Base-by-base conservation (phyloP, 2,888 invertebrate genomes). In the Lutraria lutraria region DNA sequence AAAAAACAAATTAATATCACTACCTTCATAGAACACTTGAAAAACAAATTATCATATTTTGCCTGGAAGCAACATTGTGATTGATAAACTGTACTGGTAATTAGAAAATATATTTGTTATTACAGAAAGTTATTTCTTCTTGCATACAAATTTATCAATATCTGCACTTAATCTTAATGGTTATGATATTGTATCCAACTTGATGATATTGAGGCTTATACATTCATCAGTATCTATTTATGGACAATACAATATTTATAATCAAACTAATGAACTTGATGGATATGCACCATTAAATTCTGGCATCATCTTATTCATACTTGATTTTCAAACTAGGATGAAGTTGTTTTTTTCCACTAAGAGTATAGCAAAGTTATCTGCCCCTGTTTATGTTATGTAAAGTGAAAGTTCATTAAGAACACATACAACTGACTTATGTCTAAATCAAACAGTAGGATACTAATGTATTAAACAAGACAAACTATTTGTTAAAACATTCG, bases 11-110 rank as follows among this genome's bases (percentile, higher is more conserved):
- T 68, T 25, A 68, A 25, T 4, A 25, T 25, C 25, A 68, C 25
- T 68, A 68, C n/a, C 63, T 8, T 68, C 63, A 68, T 16, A 25
- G 25, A 68, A 25, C 12, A 8, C 63, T 68, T 68, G 63, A 68
- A 68, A 60, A 68, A 68, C 63, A 68, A 68, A 68, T 68, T 68
- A 68, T 68, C n/a, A 68, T 25, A 68, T 25, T 68, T 68, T 68
- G 25, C n/a, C 63, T 68, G 6, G 25, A 25, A 68, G 63, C 25
- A 68, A n/a, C n/a, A 25, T 0, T 68, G 43, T 68, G 63, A 68
- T 68, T 25, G 63, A 68, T 25, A 68, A 68, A 68, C n/a, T 68
- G 10, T 6, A 63, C 63, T n/a, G 6, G 63, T n/a, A 68, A 68
- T 6, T n/a, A 25, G n/a, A 25, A 68, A 25, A 3, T 25, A 12